Conservation (phyloP, 1,140 invertebrate genomes). For the Ips nitidus region DNA sequence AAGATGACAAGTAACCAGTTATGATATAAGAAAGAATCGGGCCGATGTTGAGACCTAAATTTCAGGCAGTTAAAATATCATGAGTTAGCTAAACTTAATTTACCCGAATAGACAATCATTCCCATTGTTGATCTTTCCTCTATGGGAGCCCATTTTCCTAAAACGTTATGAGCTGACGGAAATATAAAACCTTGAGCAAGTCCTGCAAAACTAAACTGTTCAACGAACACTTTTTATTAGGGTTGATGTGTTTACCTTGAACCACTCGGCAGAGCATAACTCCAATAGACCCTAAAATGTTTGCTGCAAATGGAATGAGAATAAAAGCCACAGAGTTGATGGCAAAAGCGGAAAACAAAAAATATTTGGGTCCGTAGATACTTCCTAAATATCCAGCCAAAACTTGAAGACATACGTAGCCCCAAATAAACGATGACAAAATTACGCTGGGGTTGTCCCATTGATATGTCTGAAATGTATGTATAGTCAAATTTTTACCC, state of each 20-base stretch:
- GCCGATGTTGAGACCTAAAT: constrained; percentile 66
- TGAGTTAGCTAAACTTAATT: neutral
- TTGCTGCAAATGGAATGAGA: no score
- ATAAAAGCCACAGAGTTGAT: no score
- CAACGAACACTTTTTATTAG: no score
- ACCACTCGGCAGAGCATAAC: neutral
- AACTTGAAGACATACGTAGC: no score
- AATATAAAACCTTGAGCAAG: constrained; percentile 24
- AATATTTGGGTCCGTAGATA: no score
- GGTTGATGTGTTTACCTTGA: neutral
- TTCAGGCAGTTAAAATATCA: neutral
- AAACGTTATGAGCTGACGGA: constrained; percentile 19
- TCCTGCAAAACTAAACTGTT: neutral
- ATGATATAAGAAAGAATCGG: constrained; percentile 70
- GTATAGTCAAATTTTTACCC: no score
- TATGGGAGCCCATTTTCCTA: constrained; percentile 25
- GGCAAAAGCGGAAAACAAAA: no score
- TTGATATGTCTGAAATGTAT: no score
- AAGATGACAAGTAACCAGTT: constrained; percentile 65
- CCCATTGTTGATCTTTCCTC: constrained; percentile 21
- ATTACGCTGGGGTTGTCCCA: no score
- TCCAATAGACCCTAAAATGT: no score
- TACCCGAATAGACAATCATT: constrained; percentile 28
- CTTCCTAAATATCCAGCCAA: no score
- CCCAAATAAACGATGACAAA: no score